Conservation (phyloP, 2,797 vertebrate genomes). For the Muraenolepis orangiensis region DNA sequence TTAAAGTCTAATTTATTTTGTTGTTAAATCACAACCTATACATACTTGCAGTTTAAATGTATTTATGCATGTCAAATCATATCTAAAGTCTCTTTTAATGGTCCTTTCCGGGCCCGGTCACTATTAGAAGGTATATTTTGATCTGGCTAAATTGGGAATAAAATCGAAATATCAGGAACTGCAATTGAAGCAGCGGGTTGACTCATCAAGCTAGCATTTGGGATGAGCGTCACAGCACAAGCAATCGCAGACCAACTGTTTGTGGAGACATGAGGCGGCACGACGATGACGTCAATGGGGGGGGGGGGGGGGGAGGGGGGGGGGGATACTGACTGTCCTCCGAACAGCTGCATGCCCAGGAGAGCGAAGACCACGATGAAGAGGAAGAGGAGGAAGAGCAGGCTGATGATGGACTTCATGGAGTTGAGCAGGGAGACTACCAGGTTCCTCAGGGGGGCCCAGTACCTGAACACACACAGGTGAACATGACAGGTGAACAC, state of each 20-base stretch:
- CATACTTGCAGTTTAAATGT: too few relatives aligned
- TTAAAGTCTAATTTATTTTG: too few relatives aligned
- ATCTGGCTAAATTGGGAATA: not conserved
- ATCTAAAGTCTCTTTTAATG: too few relatives aligned
- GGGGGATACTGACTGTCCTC: slow-evolving; percentile 84
- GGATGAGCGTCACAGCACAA: not conserved
- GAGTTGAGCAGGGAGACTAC: slow-evolving; percentile 95
- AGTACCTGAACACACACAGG: slow-evolving; percentile 78
- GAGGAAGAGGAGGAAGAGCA: slow-evolving; percentile 94
- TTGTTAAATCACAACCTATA: too few relatives aligned
- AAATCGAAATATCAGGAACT: not conserved
- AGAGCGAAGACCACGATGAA: slow-evolving; percentile 97
- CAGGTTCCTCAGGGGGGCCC: too few relatives aligned
- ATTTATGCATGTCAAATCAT: too few relatives aligned
- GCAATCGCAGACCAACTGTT: not conserved
- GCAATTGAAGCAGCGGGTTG: not conserved
- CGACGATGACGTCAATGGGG: too few relatives aligned
- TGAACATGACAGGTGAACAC: too few relatives aligned
- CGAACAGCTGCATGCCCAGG: slow-evolving; percentile 97
- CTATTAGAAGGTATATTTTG: not conserved
- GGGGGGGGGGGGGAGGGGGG: too few relatives aligned
- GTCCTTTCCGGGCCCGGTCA: too few relatives aligned
- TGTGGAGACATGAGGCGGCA: not conserved
- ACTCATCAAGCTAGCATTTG: too few relatives aligned
- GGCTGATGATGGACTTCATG: slow-evolving; percentile 97